Percentiles rank a stretch among this genome's conserved stretches.
Conservation (phyloP, 2,888 invertebrate species). For the Neoitamus cyanurus region DNA sequence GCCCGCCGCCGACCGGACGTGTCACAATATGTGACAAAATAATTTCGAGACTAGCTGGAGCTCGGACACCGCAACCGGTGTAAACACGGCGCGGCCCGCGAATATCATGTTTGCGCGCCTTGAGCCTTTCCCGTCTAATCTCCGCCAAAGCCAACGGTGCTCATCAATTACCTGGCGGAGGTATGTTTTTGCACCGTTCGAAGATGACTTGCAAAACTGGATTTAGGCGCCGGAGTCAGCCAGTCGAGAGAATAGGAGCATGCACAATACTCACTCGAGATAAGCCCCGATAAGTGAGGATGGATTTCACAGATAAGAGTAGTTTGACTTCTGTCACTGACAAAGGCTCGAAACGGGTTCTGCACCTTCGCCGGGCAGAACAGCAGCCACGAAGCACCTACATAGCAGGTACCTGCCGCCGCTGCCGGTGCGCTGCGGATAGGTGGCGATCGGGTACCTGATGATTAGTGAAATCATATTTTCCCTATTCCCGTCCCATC, state of each 20-base stretch:
- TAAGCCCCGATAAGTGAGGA: slow-evolving; percentile 48
- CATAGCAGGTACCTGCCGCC: background rate
- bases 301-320: slow-evolving; percentile 50
- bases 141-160: slow-evolving; percentile 43
- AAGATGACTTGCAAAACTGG: slow-evolving; percentile 51
- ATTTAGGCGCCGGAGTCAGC: slow-evolving; percentile 46
- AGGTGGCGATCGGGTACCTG: slow-evolving; percentile 33
- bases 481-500: background rate
- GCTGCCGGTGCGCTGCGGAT: background rate
- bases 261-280: slow-evolving; percentile 47
- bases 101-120: slow-evolving; percentile 6
- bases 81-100: background rate
- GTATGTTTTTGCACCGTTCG: slow-evolving; percentile 12
- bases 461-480: slow-evolving; percentile 51
- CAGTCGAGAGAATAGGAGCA: slow-evolving; percentile 21
- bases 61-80: background rate
- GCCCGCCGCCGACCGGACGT: background rate
- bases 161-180: slow-evolving; percentile 49
- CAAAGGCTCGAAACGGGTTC: slow-evolving; percentile 10
- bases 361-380: background rate
- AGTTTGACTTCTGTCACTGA: slow-evolving; percentile 49
- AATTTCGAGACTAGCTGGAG: slow-evolving; percentile 41
- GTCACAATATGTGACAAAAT: slow-evolving; percentile 47
- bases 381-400: background rate
- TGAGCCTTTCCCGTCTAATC: slow-evolving; percentile 10